Evolutionary conservation across 64 coral and sea anemone species (phyloP).

Genomic region (Montipora foliosa): DNA sequence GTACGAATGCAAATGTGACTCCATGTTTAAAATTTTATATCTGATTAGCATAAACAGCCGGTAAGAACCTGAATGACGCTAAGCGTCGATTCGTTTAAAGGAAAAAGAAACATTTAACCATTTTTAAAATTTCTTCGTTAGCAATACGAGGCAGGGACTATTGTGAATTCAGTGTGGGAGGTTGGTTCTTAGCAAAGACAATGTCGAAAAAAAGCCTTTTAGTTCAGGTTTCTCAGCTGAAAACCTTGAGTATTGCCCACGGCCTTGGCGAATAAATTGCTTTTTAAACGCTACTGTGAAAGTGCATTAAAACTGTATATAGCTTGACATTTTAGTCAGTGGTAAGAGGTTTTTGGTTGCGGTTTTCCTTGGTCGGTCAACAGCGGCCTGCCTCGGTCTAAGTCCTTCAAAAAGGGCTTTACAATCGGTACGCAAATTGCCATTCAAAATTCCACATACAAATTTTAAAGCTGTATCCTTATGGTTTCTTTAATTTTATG

Average conservation of each 20-base stretch:
- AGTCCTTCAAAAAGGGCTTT: too few species aligned
- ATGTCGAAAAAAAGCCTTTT: neutral
- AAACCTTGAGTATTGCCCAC: neutral
- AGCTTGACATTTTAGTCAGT: neutral
- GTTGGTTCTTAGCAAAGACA: neutral
- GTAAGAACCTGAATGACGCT: neutral
- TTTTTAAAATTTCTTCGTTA: neutral
- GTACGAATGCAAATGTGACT: conserved; percentile 12
- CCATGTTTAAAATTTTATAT: conserved; percentile 34
- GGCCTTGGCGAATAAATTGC: neutral
- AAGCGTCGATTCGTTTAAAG: neutral
- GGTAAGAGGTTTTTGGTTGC: neutral
- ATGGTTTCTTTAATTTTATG: neutral
- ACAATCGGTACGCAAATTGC: too few species aligned
- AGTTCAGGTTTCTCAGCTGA: neutral
- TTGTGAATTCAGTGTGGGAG: neutral
- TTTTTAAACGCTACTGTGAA: neutral
- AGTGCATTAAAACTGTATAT: neutral
- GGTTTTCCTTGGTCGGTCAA: neutral
- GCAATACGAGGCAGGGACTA: neutral
- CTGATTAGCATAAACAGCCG: conserved; percentile 29
- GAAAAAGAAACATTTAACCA: neutral
- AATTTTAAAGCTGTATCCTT: neutral
- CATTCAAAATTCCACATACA: neutral
- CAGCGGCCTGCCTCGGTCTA: neutral